Evolutionary conservation across 2,888 invertebrate genomes (phyloP).

Genomic region (Drosophila neoperkinsi): DNA sequence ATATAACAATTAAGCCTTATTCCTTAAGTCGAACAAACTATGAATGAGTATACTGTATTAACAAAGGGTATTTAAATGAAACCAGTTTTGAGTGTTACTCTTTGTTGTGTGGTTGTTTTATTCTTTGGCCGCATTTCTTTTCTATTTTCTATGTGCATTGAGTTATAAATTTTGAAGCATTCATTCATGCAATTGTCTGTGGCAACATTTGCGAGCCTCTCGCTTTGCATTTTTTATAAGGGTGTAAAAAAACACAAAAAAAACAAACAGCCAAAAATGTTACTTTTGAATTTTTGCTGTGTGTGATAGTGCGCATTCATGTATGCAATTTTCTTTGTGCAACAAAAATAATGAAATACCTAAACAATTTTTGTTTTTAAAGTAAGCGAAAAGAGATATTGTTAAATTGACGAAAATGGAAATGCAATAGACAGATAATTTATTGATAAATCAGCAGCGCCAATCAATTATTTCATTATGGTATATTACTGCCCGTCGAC

Average conservation of each 20-base stretch:
- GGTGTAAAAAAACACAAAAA: background rate
- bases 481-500: constrained; percentile 12
- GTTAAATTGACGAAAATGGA: background rate
- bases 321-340: constrained; percentile 54
- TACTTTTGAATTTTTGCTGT: constrained; percentile 9
- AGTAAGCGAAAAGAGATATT: background rate
- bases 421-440: constrained; percentile 37
- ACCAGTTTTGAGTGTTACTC: constrained; percentile 39
- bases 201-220: constrained; percentile 42
- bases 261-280: constrained; percentile 1
- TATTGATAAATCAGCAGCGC: constrained; percentile 44
- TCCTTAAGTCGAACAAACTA: background rate
- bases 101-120: constrained; percentile 26
- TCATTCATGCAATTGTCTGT: constrained; percentile 60
- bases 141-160: constrained; percentile 71
- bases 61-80: constrained; percentile 33
- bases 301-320: constrained; percentile 37
- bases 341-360: constrained; percentile 14
- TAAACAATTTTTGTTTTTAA: constrained; percentile 39
- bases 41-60: background rate
- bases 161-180: constrained; percentile 70
- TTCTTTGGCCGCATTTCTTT: constrained; percentile 39
- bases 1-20: background rate
- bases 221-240: constrained; percentile 39
- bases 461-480: constrained; percentile 64